A percentile compares a stretch with the other conserved stretches of the same genome.
Evolutionary conservation across 2,888 invertebrate species (phyloP).

Genomic region (Leptinotarsa rubiginosa): DNA sequence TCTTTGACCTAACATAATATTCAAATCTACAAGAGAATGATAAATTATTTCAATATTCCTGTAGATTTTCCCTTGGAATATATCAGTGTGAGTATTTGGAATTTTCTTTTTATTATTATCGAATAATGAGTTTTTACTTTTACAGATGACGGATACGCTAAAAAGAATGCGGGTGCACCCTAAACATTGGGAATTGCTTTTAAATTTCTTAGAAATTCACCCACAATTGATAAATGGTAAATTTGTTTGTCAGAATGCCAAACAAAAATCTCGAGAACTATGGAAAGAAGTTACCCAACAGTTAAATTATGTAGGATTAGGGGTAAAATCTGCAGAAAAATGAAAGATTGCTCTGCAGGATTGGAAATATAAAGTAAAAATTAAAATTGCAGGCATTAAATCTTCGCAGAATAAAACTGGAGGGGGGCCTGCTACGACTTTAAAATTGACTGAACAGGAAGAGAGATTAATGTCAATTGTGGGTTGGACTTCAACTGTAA

Average conservation of each 20-base stretch:
- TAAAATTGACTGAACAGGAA: constrained; percentile 10
- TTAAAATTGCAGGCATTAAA: constrained; percentile 26
- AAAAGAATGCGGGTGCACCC: constrained; percentile 21
- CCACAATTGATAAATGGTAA: constrained; percentile 31
- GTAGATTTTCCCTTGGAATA: no score
- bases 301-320: constrained; percentile 28
- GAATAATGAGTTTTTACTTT: background rate
- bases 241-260: constrained; percentile 25
- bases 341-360: constrained; percentile 29
- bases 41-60: no score
- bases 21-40: no score
- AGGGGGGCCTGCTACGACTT: constrained; percentile 18
- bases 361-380: constrained; percentile 36
- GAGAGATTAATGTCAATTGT: constrained; percentile 25
- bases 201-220: constrained; percentile 28
- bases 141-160: background rate
- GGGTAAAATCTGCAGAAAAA: constrained; percentile 29
- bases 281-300: constrained; percentile 26
- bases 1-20: no score
- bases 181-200: constrained; percentile 27
- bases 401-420: constrained; percentile 17
- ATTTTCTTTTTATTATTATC: no score
- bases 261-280: constrained; percentile 18
- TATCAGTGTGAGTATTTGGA: no score
- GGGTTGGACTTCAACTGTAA: constrained; percentile 16